Percentiles rank a stretch among this genome's conserved stretches.
These are phyloP conservation scores for Manduca sexta DNA, from an alignment of 1,140 invertebrate genomes.

Conservation along the genomic window DNA sequence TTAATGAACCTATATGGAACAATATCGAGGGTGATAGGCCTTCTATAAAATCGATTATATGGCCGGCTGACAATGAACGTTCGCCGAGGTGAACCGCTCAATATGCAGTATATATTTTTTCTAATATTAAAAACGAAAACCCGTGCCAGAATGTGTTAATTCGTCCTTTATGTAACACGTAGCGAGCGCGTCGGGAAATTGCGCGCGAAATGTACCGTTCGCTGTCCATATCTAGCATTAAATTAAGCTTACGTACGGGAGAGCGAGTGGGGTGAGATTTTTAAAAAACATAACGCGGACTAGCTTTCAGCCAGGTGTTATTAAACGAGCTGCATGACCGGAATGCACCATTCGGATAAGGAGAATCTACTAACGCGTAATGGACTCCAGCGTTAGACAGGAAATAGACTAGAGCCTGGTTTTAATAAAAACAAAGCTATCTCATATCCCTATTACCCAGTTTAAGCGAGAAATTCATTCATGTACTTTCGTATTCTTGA, in stretches of 20 bases:
- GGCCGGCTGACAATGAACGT: slow-evolving; percentile 37
- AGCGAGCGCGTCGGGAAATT: slow-evolving; percentile 29
- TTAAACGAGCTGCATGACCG: not conserved
- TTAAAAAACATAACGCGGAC: slow-evolving; percentile 7
- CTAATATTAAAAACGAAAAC: slow-evolving; percentile 40
- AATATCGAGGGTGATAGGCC: slow-evolving; percentile 34
- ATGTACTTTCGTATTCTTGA: not conserved
- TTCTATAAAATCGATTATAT: slow-evolving; percentile 44
- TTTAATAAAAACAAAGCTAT: not conserved
- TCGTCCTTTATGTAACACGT: slow-evolving; percentile 31
- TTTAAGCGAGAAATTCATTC: not conserved
- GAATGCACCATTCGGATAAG: too few relatives aligned
- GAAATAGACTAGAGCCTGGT: not conserved
- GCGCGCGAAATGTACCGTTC: slow-evolving; percentile 36
- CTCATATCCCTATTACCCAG: not conserved
- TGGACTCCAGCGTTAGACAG: too few relatives aligned
- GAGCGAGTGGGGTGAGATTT: slow-evolving; percentile 13
- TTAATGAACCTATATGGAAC: slow-evolving; percentile 51
- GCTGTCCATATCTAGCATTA: slow-evolving; percentile 34
- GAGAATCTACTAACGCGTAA: too few relatives aligned
- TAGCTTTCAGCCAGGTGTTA: slow-evolving; percentile 10
- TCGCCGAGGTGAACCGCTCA: slow-evolving; percentile 20
- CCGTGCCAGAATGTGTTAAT: slow-evolving; percentile 52
- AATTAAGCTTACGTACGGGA: slow-evolving; percentile 27
- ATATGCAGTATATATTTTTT: slow-evolving; percentile 46